Percentiles rank a stretch among this genome's conserved stretches.
Conservation (phyloP, 2,888 invertebrate species). For the Microctonus hyperodae region DNA sequence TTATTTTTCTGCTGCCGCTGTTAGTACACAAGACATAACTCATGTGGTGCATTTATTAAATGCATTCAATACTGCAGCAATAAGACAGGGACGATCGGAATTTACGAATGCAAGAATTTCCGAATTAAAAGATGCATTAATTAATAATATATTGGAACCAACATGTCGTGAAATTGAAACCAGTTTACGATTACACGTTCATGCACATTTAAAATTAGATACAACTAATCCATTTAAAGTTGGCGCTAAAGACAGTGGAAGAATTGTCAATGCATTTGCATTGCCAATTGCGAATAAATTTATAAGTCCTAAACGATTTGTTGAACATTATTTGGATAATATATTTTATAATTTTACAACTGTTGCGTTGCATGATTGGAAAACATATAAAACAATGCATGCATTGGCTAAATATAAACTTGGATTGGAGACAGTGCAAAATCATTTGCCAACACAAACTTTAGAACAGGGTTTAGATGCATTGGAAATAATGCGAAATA, state of each 20-base stretch:
- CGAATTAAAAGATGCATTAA: conserved; percentile 63
- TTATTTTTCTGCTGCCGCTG: conserved; percentile 51
- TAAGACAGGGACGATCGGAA: conserved; percentile 45
- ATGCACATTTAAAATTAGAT: conserved; percentile 85
- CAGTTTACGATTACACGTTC: conserved; percentile 89
- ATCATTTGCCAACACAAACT: conserved; percentile 94
- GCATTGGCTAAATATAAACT: conserved; percentile 88
- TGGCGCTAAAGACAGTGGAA: conserved; percentile 70
- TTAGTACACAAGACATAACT: conserved; percentile 50
- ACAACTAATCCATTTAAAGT: conserved; percentile 76
- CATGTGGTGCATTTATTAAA: conserved; percentile 54
- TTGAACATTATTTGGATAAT: conserved; percentile 91
- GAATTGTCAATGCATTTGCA: conserved; percentile 56
- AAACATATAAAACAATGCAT: conserved; percentile 96
- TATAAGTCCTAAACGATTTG: conserved; percentile 62
- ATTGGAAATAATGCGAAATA: conserved; percentile 95
- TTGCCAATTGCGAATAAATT: conserved; percentile 45
- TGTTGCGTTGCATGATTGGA: conserved; percentile 97
- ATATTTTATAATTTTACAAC: conserved; percentile 98
- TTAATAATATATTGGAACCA: conserved; percentile 71
- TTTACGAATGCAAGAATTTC: conserved; percentile 39
- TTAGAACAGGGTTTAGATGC: conserved; percentile 97
- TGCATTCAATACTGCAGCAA: conserved; percentile 53
- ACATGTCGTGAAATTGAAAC: conserved; percentile 90
- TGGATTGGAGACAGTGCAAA: conserved; percentile 82